Evolutionary conservation across 2,797 vertebrate species (phyloP).

Genomic region (Hipposideros larvatus): DNA sequence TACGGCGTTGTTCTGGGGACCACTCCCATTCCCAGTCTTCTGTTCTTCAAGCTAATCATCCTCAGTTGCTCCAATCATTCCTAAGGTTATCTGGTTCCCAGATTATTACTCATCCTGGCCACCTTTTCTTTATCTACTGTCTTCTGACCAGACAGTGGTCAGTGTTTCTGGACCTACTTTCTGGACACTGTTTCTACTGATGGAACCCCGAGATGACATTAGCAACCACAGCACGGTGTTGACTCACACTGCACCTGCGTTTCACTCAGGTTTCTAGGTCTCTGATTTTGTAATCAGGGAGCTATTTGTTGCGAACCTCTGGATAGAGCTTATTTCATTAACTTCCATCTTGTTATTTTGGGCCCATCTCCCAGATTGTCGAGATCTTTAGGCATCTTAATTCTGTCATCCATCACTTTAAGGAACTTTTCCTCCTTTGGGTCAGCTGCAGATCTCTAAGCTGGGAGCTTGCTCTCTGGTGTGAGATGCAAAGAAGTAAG

Average conservation of each 20-base stretch:
- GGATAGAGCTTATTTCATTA: not conserved
- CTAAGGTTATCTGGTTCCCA: not conserved
- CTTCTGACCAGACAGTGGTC: not conserved
- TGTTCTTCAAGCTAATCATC: not conserved
- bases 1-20: not conserved
- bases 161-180: not conserved
- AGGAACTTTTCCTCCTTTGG: not conserved
- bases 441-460: not conserved
- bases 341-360: not conserved
- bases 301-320: not conserved
- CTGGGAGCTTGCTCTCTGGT: not conserved
- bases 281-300: not conserved
- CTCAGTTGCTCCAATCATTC: not conserved
- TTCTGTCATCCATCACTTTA: constrained; percentile 1
- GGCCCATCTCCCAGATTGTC: not conserved
- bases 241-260: not conserved
- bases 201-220: not conserved
- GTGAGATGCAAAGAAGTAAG: not conserved
- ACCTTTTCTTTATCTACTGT: not conserved
- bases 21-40: not conserved
- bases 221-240: not conserved
- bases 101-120: not conserved
- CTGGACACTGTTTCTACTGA: not conserved
- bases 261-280: not conserved
- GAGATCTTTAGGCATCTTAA: not conserved